Conservation (phyloP, 2,888 invertebrate species). For the Asteroscopus sphinx region DNA sequence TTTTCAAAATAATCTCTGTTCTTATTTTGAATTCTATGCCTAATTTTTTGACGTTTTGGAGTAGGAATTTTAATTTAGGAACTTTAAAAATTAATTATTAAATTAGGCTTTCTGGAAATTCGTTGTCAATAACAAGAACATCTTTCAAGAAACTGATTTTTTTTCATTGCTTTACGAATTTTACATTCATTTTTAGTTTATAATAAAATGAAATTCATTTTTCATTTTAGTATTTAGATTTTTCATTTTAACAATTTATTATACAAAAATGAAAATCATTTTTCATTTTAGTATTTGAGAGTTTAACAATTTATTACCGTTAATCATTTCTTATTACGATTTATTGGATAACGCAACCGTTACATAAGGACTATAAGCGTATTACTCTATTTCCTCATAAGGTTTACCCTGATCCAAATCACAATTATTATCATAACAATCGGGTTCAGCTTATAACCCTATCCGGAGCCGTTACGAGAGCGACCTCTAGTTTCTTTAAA, state of each 20-base stretch:
- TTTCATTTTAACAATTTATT: constrained; percentile 7
- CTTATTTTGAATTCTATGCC: constrained; percentile 45
- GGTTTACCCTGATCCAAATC: constrained; percentile 83
- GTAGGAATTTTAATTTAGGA: constrained; percentile 60
- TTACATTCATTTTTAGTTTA: no score
- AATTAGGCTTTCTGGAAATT: constrained; percentile 28
- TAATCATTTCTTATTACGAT: constrained; percentile 14
- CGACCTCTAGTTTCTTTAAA: constrained; percentile 84
- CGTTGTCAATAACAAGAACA: constrained; percentile 24
- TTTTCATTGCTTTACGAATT: no score
- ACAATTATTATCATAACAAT: constrained; percentile 73
- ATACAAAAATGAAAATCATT: constrained; percentile 4
- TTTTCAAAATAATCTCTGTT: constrained; percentile 43
- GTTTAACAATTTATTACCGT: constrained; percentile 4
- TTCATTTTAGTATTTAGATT: neutral
- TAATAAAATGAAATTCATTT: no score
- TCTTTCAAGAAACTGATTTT: constrained; percentile 8
- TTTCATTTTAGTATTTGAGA: neutral
- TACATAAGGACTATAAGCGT: constrained; percentile 37
- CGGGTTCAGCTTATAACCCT: constrained; percentile 68
- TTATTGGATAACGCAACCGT: constrained; percentile 27
- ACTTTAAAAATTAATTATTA: constrained; percentile 56
- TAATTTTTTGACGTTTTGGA: constrained; percentile 46
- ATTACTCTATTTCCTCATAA: constrained; percentile 64
- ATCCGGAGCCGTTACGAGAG: constrained; percentile 72